A percentile compares a stretch with the other conserved stretches of the same genome.
phyloP scores from a whole-genome alignment of 2,888 invertebrate genomes.

The Dascillus cervinus region DNA sequence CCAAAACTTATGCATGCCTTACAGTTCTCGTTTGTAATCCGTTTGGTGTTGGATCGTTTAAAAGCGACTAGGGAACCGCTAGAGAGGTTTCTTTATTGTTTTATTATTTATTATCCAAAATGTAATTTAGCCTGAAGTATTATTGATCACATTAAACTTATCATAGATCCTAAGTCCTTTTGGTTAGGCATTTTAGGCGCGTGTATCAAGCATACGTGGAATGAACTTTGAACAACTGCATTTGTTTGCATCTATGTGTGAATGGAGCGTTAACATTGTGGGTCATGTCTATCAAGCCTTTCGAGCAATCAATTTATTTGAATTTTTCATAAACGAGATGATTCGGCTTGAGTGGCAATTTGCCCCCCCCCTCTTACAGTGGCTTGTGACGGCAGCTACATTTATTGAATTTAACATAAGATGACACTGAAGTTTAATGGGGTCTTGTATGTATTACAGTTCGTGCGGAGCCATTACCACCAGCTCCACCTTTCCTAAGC shows the following conservation, averaged over 20 bases:
- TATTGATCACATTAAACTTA: slow-evolving; percentile 30
- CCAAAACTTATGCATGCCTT: too few relatives aligned
- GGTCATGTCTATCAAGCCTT: slow-evolving; percentile 41
- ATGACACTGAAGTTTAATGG: slow-evolving; percentile 13
- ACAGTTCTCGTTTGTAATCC: too few relatives aligned
- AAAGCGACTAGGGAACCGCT: slow-evolving; percentile 25
- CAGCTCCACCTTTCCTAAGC: slow-evolving; percentile 25
- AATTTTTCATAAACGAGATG: slow-evolving; percentile 3
- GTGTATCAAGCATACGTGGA: slow-evolving; percentile 20
- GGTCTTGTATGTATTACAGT: slow-evolving; percentile 39
- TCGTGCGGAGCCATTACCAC: slow-evolving; percentile 28
- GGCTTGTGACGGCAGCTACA: slow-evolving; percentile 40
- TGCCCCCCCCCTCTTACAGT: slow-evolving; percentile 39
- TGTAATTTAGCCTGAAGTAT: slow-evolving; percentile 32
- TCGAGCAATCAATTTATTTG: background rate
- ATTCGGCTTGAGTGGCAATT: slow-evolving; percentile 38
- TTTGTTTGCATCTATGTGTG: slow-evolving; percentile 24
- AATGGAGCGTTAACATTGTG: slow-evolving; percentile 40
- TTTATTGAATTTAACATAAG: slow-evolving; percentile 6
- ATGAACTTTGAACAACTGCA: slow-evolving; percentile 21
- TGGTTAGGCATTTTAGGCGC: slow-evolving; percentile 24
- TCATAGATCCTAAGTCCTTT: slow-evolving; percentile 31
- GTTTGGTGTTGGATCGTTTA: too few relatives aligned
- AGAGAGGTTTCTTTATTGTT: slow-evolving; percentile 38
- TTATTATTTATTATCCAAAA: slow-evolving; percentile 17